A percentile compares a stretch with the other conserved stretches of the same genome.
phyloP scores from a whole-genome alignment of 1,140 invertebrate species.

The Globodera ellingtonae region DNA sequence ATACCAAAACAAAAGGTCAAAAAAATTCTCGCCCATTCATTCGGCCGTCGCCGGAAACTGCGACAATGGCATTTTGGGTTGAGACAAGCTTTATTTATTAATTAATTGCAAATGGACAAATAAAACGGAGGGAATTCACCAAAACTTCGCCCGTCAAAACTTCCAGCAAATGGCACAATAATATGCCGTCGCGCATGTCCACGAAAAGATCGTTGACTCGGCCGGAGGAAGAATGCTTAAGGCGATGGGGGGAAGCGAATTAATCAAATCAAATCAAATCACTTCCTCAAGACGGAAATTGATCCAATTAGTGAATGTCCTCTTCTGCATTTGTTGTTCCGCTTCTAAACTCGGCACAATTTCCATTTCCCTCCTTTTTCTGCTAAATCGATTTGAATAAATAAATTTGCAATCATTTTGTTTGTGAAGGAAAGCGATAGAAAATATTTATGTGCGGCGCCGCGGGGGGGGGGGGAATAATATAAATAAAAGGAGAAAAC shows the following conservation, averaged over 20 bases:
- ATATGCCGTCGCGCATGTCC: slow-evolving; percentile 89
- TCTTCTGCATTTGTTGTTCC: slow-evolving; percentile 97
- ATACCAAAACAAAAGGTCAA: background rate
- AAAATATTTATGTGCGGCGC: background rate
- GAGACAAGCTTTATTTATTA: background rate
- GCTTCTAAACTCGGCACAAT: slow-evolving; percentile 76
- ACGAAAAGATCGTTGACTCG: slow-evolving; percentile 86
- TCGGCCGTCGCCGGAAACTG: background rate
- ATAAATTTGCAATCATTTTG: background rate
- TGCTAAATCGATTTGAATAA: background rate
- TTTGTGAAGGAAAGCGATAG: background rate
- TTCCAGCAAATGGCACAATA: slow-evolving; percentile 84
- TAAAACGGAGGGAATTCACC: slow-evolving; percentile 70
- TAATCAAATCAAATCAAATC: slow-evolving; percentile 60
- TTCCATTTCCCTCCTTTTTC: background rate
- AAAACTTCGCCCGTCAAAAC: slow-evolving; percentile 88
- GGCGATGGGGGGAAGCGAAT: slow-evolving; percentile 38
- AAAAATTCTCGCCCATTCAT: background rate
- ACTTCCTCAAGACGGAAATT: slow-evolving; percentile 95
- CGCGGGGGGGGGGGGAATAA: too few relatives aligned
- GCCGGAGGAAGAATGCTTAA: slow-evolving; percentile 84
- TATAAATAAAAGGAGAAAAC: too few relatives aligned
- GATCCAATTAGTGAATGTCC: slow-evolving; percentile 99
- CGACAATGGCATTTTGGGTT: background rate
- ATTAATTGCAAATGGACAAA: background rate